These are phyloP conservation scores for Tenodera sinensis DNA, from an alignment of 2,888 invertebrate genomes.

Conservation along the genomic window DNA sequence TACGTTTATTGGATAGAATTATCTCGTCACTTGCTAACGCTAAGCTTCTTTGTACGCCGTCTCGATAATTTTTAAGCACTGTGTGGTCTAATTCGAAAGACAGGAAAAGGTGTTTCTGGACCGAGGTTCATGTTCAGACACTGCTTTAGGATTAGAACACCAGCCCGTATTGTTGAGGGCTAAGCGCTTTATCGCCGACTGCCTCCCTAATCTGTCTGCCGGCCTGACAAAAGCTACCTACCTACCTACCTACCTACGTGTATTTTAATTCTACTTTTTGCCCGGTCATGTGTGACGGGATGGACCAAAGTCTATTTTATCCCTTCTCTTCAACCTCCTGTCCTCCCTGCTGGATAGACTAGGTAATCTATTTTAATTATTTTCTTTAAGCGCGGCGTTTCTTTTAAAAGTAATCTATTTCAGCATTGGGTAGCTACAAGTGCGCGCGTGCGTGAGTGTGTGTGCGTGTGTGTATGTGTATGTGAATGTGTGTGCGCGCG, in stretches of 20 bases:
- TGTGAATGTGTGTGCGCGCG: too few species aligned
- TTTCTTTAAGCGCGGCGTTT: too few species aligned
- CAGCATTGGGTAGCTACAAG: too few species aligned
- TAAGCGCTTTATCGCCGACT: neutral
- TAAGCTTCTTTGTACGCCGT: too few species aligned
- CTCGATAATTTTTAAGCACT: too few species aligned
- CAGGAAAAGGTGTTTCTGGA: neutral
- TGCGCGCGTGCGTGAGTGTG: too few species aligned
- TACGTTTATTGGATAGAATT: too few species aligned
- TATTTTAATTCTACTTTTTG: neutral
- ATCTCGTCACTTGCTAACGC: too few species aligned
- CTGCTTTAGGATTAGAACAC: neutral
- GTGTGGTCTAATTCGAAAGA: neutral
- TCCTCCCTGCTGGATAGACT: neutral
- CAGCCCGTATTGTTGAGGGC: neutral
- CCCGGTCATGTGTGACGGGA: neutral
- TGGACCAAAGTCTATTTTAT: neutral
- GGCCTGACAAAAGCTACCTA: neutral
- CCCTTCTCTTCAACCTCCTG: neutral
- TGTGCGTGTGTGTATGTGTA: too few species aligned
- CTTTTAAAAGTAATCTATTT: too few species aligned
- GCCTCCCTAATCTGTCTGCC: neutral
- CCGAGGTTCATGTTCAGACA: neutral
- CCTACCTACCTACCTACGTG: neutral
- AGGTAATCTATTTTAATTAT: too few species aligned